A percentile compares a stretch with the other conserved stretches of the same genome.
Conservation (phyloP, 2,113 vertebrate genomes). For the Numenius arquata region DNA sequence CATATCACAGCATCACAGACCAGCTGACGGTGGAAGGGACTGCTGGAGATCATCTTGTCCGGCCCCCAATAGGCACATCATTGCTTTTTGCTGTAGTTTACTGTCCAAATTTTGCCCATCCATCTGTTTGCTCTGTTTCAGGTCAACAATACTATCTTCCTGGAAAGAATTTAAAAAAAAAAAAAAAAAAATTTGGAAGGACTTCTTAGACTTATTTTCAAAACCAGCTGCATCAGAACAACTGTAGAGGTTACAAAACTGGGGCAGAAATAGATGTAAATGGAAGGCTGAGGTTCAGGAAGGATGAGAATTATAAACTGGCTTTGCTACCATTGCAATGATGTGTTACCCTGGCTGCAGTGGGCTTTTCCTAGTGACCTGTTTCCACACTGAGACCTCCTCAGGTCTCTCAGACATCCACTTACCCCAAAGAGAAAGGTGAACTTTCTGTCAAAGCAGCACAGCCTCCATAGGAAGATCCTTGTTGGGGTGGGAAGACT, state of each 20-base stretch:
- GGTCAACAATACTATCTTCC: neutral
- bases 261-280: neutral
- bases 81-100: neutral
- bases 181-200: neutral
- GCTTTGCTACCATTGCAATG: neutral
- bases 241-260: neutral
- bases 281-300: neutral
- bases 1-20: neutral
- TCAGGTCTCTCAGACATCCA: neutral
- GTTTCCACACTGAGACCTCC: neutral
- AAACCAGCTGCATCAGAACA: neutral
- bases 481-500: neutral
- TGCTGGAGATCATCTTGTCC: neutral
- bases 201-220: neutral
- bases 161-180: neutral
- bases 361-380: neutral
- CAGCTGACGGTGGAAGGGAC: neutral
- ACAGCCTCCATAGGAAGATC: accelerated
- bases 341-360: neutral
- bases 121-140: neutral
- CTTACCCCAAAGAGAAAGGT: neutral
- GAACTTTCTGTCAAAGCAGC: neutral
- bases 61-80: neutral
- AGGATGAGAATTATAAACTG: neutral
- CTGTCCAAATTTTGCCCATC: accelerated